Evolutionary conservation across 1,140 invertebrate genomes (phyloP).

Genomic region (honey bee (Apis mellifera)): Amel_HAv3.1 CM009942.2:2043001-2043500

Average conservation of each 20-base stretch:
- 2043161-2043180: not conserved
- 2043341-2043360: no score
- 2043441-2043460: not conserved
- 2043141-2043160: not conserved
- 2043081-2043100: not conserved
- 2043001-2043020: not conserved
- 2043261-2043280: no score
- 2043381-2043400: no score
- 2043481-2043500: not conserved
- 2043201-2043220: not conserved
- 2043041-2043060: no score
- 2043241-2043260: no score
- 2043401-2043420: no score
- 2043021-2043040: not conserved
- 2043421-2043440: not conserved
- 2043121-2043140: not conserved
- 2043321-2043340: not conserved
- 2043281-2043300: no score
- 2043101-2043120: not conserved
- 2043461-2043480: no score
- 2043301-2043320: not conserved
- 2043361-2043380: no score
- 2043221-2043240: not conserved
- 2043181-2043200: not conserved
- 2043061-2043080: not conserved